Evolutionary conservation across 2,113 vertebrate species (phyloP), one percentile per base, ranked within the genome.

Genomic region (Pipra filicauda): DNA sequence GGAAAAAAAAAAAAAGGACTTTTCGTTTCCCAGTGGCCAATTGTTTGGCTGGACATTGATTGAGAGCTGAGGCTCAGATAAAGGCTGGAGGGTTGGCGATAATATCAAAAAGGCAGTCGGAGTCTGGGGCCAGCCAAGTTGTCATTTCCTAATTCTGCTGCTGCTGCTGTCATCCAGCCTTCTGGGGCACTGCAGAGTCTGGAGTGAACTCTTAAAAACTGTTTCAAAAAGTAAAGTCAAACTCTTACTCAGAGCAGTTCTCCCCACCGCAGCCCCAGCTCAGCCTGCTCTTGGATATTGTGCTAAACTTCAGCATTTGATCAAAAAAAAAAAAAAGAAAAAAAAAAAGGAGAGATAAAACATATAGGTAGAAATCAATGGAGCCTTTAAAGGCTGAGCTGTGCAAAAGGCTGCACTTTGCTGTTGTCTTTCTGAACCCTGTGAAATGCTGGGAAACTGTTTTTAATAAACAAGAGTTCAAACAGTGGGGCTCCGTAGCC

Each of bases 401-500:
- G 83, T 84, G 95, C 52, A 95, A 96, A 96, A 92, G 95, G 57
- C 97, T 84, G 95, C 89, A 11, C 85, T 76, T 94, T 26, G 37
- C 97, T 97, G 97, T 96, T 98, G 97, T 98, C 98, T 98, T 97
- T 97, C 96, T 97, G 97, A 98, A 95, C 87, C 88, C 92, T 90
- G 94, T 94, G 97, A 97, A 97, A 97, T 90, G 96, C 97, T 97
- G 97, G 97, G 97, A 97, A 98, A 98, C 98, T 98, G 98, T 98
- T 98, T 98, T 98, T 98, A 97, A 98, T 98, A 98, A 98, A 98
- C 98, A 98, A 96, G 97, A 98, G 98, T 98, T 98, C 97, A 98
- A 98, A 98, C 97, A 96, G 98, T 88, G 96, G 95, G 95, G 96
- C 96, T 97, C 93, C 89, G 15, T 96, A 96, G 97, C 98, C 98